These are phyloP conservation scores for Dione juno DNA, from an alignment of 2,888 invertebrate genomes.

Conservation along the genomic window DNA sequence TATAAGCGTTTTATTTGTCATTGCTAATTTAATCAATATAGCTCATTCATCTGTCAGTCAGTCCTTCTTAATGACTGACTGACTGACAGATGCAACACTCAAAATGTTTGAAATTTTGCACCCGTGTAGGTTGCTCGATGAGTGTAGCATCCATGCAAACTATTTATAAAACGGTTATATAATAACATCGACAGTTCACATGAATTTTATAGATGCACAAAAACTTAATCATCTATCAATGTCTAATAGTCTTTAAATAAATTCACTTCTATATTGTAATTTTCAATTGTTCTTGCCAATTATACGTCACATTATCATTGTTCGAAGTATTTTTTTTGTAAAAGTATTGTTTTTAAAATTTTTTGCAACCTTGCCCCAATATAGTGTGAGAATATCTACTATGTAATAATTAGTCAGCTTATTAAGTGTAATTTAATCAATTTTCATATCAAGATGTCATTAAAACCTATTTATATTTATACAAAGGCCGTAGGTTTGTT, in stretches of 20 bases:
- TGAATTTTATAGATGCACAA: not conserved
- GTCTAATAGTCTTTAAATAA: slow-evolving; percentile 9
- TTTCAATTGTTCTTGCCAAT: slow-evolving; percentile 24
- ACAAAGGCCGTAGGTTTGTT: not conserved
- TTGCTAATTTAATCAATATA: too few species aligned
- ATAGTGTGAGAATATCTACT: slow-evolving; percentile 49
- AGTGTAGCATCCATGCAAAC: too few species aligned
- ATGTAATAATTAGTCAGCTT: slow-evolving; percentile 41
- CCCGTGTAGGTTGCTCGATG: too few species aligned
- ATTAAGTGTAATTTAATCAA: slow-evolving; percentile 35
- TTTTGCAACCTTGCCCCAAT: slow-evolving; percentile 51
- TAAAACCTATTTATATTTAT: not conserved
- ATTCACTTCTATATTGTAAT: slow-evolving; percentile 15
- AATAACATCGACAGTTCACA: not conserved
- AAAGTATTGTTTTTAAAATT: slow-evolving; percentile 46
- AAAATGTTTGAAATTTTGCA: too few species aligned
- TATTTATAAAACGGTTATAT: not conserved
- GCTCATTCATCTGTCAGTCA: too few species aligned
- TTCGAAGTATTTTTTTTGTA: slow-evolving; percentile 39
- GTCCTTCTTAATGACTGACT: too few species aligned
- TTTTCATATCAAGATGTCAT: slow-evolving; percentile 13
- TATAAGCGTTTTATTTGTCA: too few species aligned
- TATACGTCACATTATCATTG: slow-evolving; percentile 43
- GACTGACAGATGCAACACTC: too few species aligned
- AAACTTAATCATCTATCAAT: not conserved